phyloP scores from a whole-genome alignment of 2,888 invertebrate genomes.

The Drosophila atripex region DNA sequence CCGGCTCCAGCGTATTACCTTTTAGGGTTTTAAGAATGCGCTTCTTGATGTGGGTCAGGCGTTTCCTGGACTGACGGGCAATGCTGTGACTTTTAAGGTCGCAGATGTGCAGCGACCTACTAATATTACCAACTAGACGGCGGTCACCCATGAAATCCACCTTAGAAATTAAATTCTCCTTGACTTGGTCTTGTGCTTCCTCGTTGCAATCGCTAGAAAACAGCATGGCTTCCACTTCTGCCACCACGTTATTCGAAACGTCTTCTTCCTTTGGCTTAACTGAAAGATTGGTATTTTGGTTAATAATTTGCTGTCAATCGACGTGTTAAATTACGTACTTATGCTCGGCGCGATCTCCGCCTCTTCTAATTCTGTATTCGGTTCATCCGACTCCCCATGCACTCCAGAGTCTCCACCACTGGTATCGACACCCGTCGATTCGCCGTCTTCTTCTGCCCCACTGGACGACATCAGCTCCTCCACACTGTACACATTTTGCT shows the following conservation, averaged over 20 bases:
- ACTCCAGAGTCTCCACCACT: constrained; percentile 20
- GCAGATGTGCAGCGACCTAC: constrained; percentile 32
- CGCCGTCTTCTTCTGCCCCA: background rate
- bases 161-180: background rate
- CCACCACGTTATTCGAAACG: constrained; percentile 11
- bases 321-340: constrained; percentile 10
- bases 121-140: background rate
- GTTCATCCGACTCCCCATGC: constrained; percentile 15
- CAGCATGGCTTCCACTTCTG: constrained; percentile 46
- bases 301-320: background rate
- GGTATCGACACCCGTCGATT: constrained; percentile 9
- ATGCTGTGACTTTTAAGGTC: constrained; percentile 63
- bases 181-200: background rate
- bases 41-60: constrained; percentile 55
- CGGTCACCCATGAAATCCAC: too few relatives aligned
- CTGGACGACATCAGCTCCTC: constrained; percentile 60
- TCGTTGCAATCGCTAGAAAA: constrained; percentile 6
- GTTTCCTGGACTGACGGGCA: constrained; percentile 48
- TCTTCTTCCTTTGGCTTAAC: background rate
- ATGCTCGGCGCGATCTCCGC: background rate
- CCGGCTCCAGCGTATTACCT: constrained; percentile 7
- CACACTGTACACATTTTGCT: constrained; percentile 57
- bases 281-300: background rate
- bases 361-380: background rate
- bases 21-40: constrained; percentile 57